Evolutionary conservation across 2,113 vertebrate species (phyloP), one percentile per base, ranked within the genome.

Genomic region (Pavo muticus): DNA sequence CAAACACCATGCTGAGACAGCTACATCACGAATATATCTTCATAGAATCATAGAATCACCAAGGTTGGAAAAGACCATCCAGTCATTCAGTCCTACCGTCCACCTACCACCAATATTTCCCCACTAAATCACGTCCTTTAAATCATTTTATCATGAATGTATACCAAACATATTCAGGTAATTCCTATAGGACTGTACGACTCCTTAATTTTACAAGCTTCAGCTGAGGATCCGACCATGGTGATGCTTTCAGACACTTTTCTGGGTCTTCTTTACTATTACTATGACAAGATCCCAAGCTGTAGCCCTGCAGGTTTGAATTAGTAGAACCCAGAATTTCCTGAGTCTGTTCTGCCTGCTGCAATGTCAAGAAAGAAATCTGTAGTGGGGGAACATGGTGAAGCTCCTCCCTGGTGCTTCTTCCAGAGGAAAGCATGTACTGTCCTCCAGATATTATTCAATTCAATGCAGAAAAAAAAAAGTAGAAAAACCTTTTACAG

Each of bases 371-470:
- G 27, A 1, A 9, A 68, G 47, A 65, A 64, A 8, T 32, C 17
- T 30, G 11, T 17, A 2, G 35, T 1, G 24, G 29, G 54, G 17
- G 23, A 81, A 61, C 1, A 0, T 0, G 8, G 27, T 39, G 61
- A 64, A 47, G 64, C 12, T 27, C 52, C 32, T 74, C 40, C n/a
- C 12, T 80, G 69, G 12, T 4, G 10, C 47, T 84, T 69, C 12
- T 52, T 25, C 1, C 17, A 68, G 48, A 3, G 13, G 37, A 72
- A 74, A 75, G 1, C 15, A 85, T 37, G 59, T n/a, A 6, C 12
- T 29, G 0, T 56, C 70, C 57, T 52, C 35, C 42, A 54, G 13
- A 9, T 42, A 2, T 1, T 12, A 54, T 79, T 65, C 42, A 14
- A 54, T 79, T 73, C 35, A 11, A 2, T 2, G 6, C 16, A 57